These are phyloP conservation scores for Synodontis membranacea DNA, from an alignment of 2,113 vertebrate genomes.

Conservation along the genomic window DNA sequence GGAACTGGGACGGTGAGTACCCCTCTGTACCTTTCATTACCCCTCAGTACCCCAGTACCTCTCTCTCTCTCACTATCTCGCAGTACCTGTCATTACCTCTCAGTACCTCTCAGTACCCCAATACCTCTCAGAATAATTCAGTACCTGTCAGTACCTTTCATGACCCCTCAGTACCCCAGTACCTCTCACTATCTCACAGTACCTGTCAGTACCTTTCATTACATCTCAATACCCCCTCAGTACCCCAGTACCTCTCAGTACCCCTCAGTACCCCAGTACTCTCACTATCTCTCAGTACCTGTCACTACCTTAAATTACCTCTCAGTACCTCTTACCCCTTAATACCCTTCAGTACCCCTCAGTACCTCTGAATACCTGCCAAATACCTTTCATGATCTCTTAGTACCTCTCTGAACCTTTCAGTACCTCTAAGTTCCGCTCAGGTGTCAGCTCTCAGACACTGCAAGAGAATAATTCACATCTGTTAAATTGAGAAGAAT, in stretches of 20 bases:
- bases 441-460: background rate
- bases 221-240: background rate
- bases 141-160: background rate
- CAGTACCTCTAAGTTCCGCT: background rate
- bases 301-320: background rate
- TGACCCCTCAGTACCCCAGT: background rate
- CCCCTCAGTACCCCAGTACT: background rate
- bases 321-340: background rate
- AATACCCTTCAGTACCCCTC: background rate
- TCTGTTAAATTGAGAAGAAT: background rate
- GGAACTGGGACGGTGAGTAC: slow-evolving; percentile 85
- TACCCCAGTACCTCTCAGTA: background rate
- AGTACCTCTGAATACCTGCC: background rate
- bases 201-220: background rate
- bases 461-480: background rate
- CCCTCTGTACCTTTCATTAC: background rate
- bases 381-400: background rate
- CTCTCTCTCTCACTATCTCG: background rate
- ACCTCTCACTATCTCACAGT: background rate
- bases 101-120: background rate
- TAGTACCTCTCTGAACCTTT: background rate
- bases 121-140: background rate
- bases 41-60: background rate
- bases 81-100: background rate
- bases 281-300: background rate